phyloP scores from a whole-genome alignment of 1,140 invertebrate genomes.

The Pogonognathellus flavescens region DNA sequence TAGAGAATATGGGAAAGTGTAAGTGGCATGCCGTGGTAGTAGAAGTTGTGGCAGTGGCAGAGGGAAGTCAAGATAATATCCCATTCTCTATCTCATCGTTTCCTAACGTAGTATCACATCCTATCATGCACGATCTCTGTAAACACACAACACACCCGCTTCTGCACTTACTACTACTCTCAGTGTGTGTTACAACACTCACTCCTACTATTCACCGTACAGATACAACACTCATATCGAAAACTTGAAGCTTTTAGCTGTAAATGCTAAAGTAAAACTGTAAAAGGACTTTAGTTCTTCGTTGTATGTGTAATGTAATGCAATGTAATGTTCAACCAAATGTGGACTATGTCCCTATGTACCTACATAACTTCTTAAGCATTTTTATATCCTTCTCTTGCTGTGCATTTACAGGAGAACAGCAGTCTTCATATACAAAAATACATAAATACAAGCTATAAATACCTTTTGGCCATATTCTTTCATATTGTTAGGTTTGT shows the following conservation, averaged over 20 bases:
- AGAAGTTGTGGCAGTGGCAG: constrained; percentile 5
- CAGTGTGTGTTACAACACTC: not conserved
- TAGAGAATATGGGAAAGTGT: constrained; percentile 37
- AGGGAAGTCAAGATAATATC: constrained; percentile 33
- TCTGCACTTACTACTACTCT: not conserved
- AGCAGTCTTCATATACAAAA: not conserved
- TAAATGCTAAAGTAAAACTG: constrained; percentile 35
- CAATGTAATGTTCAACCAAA: constrained; percentile 35
- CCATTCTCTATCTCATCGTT: constrained; percentile 9
- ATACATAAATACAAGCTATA: not conserved
- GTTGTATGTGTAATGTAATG: too few relatives aligned
- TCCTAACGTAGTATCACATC: not conserved
- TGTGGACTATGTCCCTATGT: not conserved
- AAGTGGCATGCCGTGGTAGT: not conserved
- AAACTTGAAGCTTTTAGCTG: not conserved
- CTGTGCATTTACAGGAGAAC: not conserved
- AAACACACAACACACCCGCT: not conserved
- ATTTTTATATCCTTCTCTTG: not conserved
- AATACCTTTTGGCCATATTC: too few relatives aligned
- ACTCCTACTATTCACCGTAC: not conserved
- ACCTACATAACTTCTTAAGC: not conserved
- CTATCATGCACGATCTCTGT: not conserved
- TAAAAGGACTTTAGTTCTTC: constrained; percentile 45
- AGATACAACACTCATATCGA: not conserved
- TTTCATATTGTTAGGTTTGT: too few relatives aligned